These are phyloP conservation scores for Rhagoletis zephyria DNA, from an alignment of 1,140 invertebrate species.

Conservation along the genomic window DNA sequence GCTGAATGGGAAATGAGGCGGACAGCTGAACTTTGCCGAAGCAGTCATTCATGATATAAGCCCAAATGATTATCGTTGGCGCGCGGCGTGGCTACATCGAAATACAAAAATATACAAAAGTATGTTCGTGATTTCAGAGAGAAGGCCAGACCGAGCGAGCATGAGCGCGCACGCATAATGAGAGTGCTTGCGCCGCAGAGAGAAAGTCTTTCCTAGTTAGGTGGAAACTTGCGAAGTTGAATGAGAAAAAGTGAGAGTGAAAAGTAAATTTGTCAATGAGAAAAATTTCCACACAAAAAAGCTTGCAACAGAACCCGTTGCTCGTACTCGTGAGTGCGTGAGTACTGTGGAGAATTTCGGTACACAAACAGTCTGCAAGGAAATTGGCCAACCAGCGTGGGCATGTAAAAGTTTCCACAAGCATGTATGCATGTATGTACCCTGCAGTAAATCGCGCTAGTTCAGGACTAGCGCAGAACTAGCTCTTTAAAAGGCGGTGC, in stretches of 20 bases:
- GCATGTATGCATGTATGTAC: background rate
- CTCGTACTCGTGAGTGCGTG: background rate
- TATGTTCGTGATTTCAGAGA: background rate
- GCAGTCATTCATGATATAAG: conserved; percentile 38
- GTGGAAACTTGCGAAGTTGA: background rate
- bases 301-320: background rate
- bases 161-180: background rate
- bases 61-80: background rate
- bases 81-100: background rate
- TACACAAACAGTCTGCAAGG: background rate
- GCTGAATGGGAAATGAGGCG: background rate
- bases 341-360: background rate
- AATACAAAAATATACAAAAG: background rate
- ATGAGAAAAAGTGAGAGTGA: background rate
- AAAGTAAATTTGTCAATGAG: conserved; percentile 25
- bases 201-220: no score
- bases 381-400: background rate
- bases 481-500: no score
- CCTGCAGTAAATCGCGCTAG: background rate
- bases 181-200: background rate
- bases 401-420: conserved; percentile 30
- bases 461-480: no score
- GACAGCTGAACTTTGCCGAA: conserved; percentile 24
- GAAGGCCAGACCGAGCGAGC: no score
- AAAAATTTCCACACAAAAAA: background rate